Conservation (phyloP, 2,888 invertebrate species). For the Drosophila paranaensis region DNA sequence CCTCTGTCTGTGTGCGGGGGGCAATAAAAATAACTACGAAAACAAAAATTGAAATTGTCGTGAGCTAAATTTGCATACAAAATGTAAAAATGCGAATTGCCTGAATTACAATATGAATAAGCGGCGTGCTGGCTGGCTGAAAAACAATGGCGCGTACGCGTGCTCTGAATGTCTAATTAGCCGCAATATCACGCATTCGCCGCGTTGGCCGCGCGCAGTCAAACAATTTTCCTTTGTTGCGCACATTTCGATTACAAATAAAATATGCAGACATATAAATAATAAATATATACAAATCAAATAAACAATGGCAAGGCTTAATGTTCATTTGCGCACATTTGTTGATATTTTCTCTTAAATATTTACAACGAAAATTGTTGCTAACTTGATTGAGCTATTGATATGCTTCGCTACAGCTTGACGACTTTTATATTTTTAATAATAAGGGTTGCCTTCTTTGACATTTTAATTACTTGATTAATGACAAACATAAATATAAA, state of each 20-base stretch:
- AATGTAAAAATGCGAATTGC: slow-evolving; percentile 44
- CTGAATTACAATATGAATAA: slow-evolving; percentile 49
- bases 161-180: slow-evolving; percentile 47
- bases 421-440: not conserved
- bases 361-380: slow-evolving; percentile 3
- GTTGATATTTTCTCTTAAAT: slow-evolving; percentile 6
- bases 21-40: slow-evolving; percentile 35
- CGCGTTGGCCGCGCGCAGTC: slow-evolving; percentile 17
- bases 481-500: too few relatives aligned
- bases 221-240: slow-evolving; percentile 24
- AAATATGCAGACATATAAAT: not conserved
- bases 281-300: not conserved
- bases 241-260: not conserved
- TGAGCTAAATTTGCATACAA: slow-evolving; percentile 55
- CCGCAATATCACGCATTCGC: slow-evolving; percentile 57
- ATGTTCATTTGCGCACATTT: slow-evolving; percentile 5
- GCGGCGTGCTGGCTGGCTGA: slow-evolving; percentile 18
- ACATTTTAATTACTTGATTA: too few relatives aligned
- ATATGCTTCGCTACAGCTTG: not conserved
- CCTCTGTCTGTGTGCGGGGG: slow-evolving; percentile 6
- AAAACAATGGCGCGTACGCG: slow-evolving; percentile 47
- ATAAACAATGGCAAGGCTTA: not conserved
- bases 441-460: not conserved
- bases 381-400: not conserved
- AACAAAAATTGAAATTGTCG: slow-evolving; percentile 42